phyloP scores from a whole-genome alignment of 2,888 invertebrate species.

The Andricus curvator region DNA sequence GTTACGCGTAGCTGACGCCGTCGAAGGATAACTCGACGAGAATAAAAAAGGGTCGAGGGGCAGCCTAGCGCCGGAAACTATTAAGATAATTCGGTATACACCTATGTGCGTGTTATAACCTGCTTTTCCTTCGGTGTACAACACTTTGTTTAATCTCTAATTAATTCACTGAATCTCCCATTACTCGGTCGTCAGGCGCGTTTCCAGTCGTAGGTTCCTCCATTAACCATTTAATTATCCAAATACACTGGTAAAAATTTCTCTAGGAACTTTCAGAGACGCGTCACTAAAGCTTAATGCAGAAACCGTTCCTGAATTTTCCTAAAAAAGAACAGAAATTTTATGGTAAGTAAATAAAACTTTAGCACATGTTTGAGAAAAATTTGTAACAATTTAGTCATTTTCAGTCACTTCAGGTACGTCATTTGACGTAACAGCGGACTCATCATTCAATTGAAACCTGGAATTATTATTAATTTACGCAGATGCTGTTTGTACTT shows the following conservation, averaged over 20 bases:
- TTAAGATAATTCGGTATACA: slow-evolving; percentile 56
- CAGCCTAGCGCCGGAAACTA: slow-evolving; percentile 59
- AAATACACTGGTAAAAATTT: neutral
- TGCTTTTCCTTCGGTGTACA: slow-evolving; percentile 38
- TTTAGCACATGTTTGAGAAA: no score
- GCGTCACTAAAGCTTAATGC: no score
- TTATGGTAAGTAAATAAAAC: no score
- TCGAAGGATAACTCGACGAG: slow-evolving; percentile 58
- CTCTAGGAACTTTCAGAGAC: no score
- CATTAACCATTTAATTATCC: slow-evolving; percentile 26
- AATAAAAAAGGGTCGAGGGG: slow-evolving; percentile 56
- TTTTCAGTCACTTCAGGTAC: no score
- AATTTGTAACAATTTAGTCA: no score
- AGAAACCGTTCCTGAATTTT: no score
- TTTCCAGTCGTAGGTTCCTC: slow-evolving; percentile 19
- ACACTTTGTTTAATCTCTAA: slow-evolving; percentile 40
- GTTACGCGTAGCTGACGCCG: slow-evolving; percentile 61
- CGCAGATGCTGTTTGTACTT: no score
- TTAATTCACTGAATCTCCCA: slow-evolving; percentile 40
- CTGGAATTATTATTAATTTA: no score
- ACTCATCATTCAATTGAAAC: no score
- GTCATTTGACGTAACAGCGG: no score
- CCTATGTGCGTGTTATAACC: slow-evolving; percentile 41
- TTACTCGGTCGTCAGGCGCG: slow-evolving; percentile 31
- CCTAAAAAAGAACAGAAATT: no score